Evolutionary conservation across 2,113 vertebrate genomes (phyloP), one percentile per base, ranked within the genome.

Genomic region (Gobiocypris rarus): DNA sequence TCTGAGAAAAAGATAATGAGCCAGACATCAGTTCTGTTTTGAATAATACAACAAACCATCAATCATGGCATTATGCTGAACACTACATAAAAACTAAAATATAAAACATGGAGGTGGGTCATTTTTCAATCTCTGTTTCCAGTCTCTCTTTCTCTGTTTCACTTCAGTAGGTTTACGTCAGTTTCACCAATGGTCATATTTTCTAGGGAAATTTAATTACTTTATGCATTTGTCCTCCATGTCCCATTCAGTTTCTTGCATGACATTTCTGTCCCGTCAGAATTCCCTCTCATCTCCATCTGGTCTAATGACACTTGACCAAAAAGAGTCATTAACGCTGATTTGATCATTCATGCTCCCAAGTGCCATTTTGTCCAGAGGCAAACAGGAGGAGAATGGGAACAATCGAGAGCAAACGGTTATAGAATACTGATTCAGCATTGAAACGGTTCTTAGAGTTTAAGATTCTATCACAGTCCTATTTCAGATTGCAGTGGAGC

Each of bases 341-440:
- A 87, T 70, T 82, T 43, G 31, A 82, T 83, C 67, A 80, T 58
- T 54, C 78, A 24, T 85, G 17, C 26, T 67, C 65, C 81, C 13
- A 11, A 31, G 24, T 74, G 34, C 45, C 50, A 70, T 87, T 83
- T 85, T 85, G 52, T 85, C 67, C 82, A 80, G n/a, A 79, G 79
- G 82, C 52, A 52, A 82, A n/a, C 19, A 67, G 34, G 54, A 84
- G 9, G 31, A 67, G 69, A 83, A 63, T 41, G 50, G 82, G 75
- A 85, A 54, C 67, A 81, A 82, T 77, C 22, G 83, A 83, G 50
- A 79, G 43, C 10, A 75, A 24, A 10, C 28, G 19, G 56, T 52
- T 74, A 24, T 50, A 43, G 83, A 82, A 87, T 74, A 81, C 73
- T 73, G 78, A 82, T 77, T 84, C 78, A 61, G 38, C 5, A 24